Percentiles rank a stretch among this genome's conserved stretches.
phyloP scores from a whole-genome alignment of 2,113 vertebrate species.

The Xiphias gladius region DNA sequence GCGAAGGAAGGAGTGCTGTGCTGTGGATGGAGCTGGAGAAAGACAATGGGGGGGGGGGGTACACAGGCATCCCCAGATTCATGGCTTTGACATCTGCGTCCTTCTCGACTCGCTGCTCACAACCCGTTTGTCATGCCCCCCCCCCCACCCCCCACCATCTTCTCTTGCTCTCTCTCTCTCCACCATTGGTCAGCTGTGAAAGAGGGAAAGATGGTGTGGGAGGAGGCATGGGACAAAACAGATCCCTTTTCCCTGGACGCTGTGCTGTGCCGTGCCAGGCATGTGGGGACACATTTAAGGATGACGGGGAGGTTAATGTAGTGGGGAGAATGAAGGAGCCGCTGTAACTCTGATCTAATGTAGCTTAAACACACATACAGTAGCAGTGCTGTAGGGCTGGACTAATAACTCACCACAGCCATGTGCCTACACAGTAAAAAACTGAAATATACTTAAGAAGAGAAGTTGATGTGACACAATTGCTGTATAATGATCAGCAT shows the following conservation, averaged over 20 bases:
- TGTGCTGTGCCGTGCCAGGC: constrained; percentile 62
- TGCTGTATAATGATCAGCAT: background rate
- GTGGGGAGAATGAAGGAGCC: constrained; percentile 69
- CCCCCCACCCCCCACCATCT: constrained; percentile 16
- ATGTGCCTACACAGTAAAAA: constrained; percentile 31
- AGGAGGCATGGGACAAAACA: constrained; percentile 59
- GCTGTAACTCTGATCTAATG: constrained; percentile 65
- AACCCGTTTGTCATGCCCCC: constrained; percentile 88
- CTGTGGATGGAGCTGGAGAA: constrained; percentile 43
- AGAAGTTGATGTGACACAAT: constrained; percentile 13
- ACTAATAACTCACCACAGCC: constrained; percentile 50
- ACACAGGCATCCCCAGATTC: constrained; percentile 85
- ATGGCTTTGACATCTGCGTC: constrained; percentile 97
- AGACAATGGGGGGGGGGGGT: constrained; percentile 21
- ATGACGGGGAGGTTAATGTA: constrained; percentile 78
- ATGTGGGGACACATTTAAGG: constrained; percentile 74
- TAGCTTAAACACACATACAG: constrained; percentile 75
- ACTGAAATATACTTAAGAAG: constrained; percentile 18
- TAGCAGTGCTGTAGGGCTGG: constrained; percentile 45
- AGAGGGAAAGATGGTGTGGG: constrained; percentile 41
- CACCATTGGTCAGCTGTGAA: constrained; percentile 74
- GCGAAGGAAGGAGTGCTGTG: constrained; percentile 63
- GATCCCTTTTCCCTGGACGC: constrained; percentile 73
- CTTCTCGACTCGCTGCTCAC: constrained; percentile 94
- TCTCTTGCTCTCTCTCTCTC: constrained; percentile 49